A percentile compares a stretch with the other conserved stretches of the same genome.
Conservation (phyloP, 2,113 vertebrate species). For the Podarcis cretensis region DNA sequence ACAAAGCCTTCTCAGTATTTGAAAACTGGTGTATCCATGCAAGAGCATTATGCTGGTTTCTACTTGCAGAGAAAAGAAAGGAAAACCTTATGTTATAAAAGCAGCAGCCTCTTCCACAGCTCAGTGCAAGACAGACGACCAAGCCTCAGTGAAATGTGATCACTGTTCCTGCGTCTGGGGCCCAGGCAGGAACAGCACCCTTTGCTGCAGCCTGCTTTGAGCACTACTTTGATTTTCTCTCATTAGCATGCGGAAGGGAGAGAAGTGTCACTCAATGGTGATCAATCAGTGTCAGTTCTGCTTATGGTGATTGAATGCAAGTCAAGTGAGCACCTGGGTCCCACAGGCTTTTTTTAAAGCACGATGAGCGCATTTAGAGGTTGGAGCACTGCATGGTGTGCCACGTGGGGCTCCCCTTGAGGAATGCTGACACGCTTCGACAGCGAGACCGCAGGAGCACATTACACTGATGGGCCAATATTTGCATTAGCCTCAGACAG, state of each 20-base stretch:
- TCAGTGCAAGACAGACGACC: background rate
- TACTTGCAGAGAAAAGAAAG: background rate
- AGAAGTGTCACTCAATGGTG: background rate
- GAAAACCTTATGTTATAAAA: background rate
- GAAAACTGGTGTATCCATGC: background rate
- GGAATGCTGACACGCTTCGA: background rate
- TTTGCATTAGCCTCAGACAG: background rate
- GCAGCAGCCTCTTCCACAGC: background rate
- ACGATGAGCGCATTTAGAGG: background rate
- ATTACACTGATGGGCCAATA: background rate
- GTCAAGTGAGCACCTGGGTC: background rate
- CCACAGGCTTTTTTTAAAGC: background rate
- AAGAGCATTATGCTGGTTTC: too few relatives aligned
- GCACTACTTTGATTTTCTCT: background rate
- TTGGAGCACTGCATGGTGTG: background rate
- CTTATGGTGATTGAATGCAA: background rate
- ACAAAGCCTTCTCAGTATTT: background rate
- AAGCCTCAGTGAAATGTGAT: background rate
- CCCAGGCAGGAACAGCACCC: background rate
- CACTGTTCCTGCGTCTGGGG: background rate
- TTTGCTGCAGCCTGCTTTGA: background rate
- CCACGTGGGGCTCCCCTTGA: background rate
- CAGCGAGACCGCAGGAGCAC: too few relatives aligned
- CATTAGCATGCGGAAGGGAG: background rate
- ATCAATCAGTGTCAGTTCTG: background rate